These are phyloP conservation scores for Pampusana beccarii DNA, from an alignment of 2,113 vertebrate genomes.

Conservation along the genomic window DNA sequence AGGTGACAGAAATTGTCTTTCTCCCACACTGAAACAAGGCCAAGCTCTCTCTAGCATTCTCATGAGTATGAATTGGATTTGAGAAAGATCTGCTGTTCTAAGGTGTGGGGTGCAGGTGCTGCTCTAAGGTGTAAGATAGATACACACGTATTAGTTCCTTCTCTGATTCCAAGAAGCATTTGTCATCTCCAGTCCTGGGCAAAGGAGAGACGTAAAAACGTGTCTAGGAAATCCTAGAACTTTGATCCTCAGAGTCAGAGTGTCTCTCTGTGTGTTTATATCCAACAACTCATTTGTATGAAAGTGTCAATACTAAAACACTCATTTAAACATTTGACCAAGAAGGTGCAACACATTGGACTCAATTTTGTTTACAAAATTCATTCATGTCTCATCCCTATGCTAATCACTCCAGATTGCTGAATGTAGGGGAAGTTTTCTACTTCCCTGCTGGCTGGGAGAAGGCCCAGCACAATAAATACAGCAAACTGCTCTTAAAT, in stretches of 20 bases:
- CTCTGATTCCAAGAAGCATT: not conserved
- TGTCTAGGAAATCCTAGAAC: not conserved
- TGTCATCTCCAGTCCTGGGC: not conserved
- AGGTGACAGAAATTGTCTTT: not conserved
- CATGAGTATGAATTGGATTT: not conserved
- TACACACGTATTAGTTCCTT: not conserved
- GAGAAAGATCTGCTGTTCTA: not conserved
- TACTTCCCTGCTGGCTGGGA: not conserved
- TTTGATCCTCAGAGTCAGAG: not conserved
- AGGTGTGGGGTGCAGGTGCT: not conserved
- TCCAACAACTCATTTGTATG: not conserved
- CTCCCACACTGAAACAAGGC: not conserved
- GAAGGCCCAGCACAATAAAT: not conserved
- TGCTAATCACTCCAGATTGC: not conserved
- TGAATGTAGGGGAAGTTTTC: not conserved
- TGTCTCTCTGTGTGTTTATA: not conserved
- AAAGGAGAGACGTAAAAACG: not conserved
- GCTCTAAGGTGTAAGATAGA: not conserved
- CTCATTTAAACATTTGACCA: not conserved
- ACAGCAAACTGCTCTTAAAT: not conserved
- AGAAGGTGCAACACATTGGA: not conserved
- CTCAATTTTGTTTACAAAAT: not conserved
- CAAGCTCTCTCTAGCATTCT: not conserved
- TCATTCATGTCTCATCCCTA: not conserved
- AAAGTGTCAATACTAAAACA: not conserved